A percentile compares a stretch with the other conserved stretches of the same genome.
Conservation (phyloP, 2,888 invertebrate species). For the Pterostichus madidus region DNA sequence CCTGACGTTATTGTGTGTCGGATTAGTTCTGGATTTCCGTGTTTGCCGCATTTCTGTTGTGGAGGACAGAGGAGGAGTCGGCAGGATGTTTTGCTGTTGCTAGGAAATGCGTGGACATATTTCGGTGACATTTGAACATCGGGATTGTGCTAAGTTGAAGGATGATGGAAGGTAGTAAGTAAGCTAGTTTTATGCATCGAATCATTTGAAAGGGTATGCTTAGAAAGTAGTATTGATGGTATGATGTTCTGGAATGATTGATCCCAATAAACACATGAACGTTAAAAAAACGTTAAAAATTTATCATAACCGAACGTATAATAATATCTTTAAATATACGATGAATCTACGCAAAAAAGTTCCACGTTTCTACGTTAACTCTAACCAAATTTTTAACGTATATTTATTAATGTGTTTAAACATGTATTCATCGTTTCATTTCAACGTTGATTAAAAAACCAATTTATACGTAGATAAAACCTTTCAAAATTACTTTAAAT, state of each 20-base stretch:
- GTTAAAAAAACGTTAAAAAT: no score
- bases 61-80: slow-evolving; percentile 13
- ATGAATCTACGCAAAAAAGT: no score
- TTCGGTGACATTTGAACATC: slow-evolving; percentile 57
- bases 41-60: slow-evolving; percentile 37
- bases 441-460: no score
- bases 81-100: slow-evolving; percentile 51
- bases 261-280: no score
- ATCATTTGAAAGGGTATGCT: slow-evolving; percentile 35
- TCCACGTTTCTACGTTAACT: no score
- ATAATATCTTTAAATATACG: no score
- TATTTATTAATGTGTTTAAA: no score
- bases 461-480: no score
- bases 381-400: no score
- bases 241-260: neutral
- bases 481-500: no score
- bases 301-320: no score
- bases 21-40: slow-evolving; percentile 60
- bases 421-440: no score
- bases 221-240: slow-evolving; percentile 49
- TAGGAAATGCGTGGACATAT: slow-evolving; percentile 55
- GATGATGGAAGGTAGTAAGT: slow-evolving; percentile 30
- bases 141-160: neutral
- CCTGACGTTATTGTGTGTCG: slow-evolving; percentile 35
- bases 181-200: slow-evolving; percentile 58